Evolutionary conservation across 2,888 invertebrate species (phyloP).

Genomic region (Thymelicus acteon): DNA sequence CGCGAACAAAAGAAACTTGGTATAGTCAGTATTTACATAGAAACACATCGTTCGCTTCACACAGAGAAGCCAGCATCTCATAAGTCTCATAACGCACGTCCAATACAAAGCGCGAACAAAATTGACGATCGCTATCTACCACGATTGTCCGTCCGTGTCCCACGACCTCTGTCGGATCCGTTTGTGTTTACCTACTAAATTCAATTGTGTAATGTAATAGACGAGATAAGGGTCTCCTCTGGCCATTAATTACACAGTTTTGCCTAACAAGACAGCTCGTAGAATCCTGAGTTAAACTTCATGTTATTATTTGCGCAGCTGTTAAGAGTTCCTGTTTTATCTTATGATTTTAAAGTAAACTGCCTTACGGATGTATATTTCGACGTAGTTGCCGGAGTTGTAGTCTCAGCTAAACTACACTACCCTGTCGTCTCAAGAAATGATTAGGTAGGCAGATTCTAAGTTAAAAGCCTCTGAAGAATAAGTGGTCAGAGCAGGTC

Average conservation of each 20-base stretch:
- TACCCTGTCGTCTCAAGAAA: too few species aligned
- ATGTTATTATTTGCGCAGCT: slow-evolving; percentile 38
- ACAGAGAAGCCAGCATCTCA: slow-evolving; percentile 48
- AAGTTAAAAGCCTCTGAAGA: too few species aligned
- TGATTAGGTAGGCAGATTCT: too few species aligned
- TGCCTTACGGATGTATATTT: too few species aligned
- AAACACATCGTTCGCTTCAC: slow-evolving; percentile 4
- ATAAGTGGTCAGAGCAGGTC: too few species aligned
- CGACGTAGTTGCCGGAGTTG: neutral
- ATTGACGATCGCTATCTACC: slow-evolving; percentile 70
- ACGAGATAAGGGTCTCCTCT: slow-evolving; percentile 51
- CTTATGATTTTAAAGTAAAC: neutral
- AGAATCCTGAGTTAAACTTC: slow-evolving; percentile 46
- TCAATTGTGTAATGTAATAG: slow-evolving; percentile 55
- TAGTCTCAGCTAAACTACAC: too few species aligned
- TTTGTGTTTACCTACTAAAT: slow-evolving; percentile 63
- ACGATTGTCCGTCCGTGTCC: slow-evolving; percentile 57
- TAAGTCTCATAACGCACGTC: slow-evolving; percentile 50
- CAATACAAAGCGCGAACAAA: slow-evolving; percentile 68
- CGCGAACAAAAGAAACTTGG: neutral
- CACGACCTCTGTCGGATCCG: slow-evolving; percentile 72
- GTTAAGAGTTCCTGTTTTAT: slow-evolving; percentile 29
- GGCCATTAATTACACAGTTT: slow-evolving; percentile 55
- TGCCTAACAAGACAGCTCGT: slow-evolving; percentile 51
- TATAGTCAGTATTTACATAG: neutral